These are phyloP conservation scores for Diachasmimorpha longicaudata DNA, from an alignment of 1,140 invertebrate species.

Conservation along the genomic window DNA sequence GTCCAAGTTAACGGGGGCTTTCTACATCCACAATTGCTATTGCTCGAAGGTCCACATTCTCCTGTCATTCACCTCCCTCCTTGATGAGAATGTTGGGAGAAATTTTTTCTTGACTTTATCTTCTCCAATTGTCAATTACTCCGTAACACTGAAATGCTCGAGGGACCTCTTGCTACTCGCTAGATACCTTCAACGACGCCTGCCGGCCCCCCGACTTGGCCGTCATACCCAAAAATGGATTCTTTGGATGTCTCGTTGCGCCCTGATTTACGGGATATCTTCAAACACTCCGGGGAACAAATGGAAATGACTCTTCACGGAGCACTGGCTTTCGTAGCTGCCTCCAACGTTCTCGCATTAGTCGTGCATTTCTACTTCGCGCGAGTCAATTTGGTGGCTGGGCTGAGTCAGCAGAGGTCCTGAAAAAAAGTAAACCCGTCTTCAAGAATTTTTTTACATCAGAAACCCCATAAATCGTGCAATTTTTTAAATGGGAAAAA, in stretches of 20 bases:
- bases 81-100: background rate
- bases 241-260: background rate
- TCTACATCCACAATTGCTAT: background rate
- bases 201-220: constrained; percentile 49
- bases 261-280: background rate
- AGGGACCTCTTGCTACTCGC: constrained; percentile 31
- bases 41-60: background rate
- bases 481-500: background rate
- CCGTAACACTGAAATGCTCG: background rate
- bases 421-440: background rate
- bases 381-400: background rate
- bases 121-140: background rate
- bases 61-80: background rate
- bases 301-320: no score
- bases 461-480: no score
- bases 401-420: background rate
- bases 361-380: background rate
- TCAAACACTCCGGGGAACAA: background rate
- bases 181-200: constrained; percentile 19
- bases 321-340: background rate
- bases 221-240: constrained; percentile 45
- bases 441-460: background rate
- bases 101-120: background rate
- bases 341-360: background rate
- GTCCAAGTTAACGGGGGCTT: background rate